These are phyloP conservation scores for Silurus meridionalis DNA, from an alignment of 2,113 vertebrate species.

Conservation along the genomic window DNA sequence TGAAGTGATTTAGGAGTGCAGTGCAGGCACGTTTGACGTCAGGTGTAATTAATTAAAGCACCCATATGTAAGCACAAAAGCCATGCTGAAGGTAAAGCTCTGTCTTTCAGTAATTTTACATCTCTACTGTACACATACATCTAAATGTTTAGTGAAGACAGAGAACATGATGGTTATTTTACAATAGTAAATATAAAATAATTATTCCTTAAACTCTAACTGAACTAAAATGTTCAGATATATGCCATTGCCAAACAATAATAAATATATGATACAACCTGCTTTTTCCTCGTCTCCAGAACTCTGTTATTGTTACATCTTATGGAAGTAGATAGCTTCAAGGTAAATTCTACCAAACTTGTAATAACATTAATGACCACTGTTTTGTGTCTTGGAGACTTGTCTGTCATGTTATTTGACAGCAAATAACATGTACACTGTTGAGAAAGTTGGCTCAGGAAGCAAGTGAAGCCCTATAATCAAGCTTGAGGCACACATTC, in stretches of 20 bases:
- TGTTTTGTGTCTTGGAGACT: constrained; percentile 18
- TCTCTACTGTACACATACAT: not conserved
- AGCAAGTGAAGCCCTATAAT: constrained; percentile 48
- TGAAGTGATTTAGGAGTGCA: not conserved
- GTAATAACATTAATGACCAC: constrained; percentile 21
- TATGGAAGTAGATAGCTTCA: not conserved
- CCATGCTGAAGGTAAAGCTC: not conserved
- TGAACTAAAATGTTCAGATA: not conserved
- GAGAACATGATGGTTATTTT: not conserved
- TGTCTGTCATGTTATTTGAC: constrained; percentile 39
- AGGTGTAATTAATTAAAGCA: constrained; percentile 1
- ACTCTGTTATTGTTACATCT: not conserved
- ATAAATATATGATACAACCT: not conserved
- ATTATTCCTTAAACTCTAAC: constrained; percentile 2
- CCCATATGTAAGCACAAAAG: constrained; percentile 1
- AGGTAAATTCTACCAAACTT: constrained; percentile 3
- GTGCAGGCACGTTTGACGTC: not conserved
- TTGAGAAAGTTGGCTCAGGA: constrained; percentile 41
- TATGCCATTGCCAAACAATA: not conserved
- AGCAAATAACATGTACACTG: constrained; percentile 22
- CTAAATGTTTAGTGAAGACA: not conserved
- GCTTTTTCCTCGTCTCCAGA: not conserved
- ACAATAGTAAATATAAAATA: not conserved
- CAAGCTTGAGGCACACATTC: constrained; percentile 28
- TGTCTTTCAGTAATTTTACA: not conserved